Conservation (phyloP, 2,888 invertebrate genomes). For the Glaucopsyche alexis region DNA sequence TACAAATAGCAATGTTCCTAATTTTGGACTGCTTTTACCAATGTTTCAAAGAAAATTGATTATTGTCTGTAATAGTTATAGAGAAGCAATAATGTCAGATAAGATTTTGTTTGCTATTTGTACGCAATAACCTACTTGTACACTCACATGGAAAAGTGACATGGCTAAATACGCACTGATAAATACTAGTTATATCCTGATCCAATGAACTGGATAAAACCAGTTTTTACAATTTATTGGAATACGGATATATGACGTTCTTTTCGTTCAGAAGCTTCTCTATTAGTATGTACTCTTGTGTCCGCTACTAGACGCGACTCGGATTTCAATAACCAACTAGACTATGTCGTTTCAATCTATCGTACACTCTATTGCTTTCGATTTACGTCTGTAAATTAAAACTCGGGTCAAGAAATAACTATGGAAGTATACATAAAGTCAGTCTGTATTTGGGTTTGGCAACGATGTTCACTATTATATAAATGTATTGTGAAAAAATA, state of each 20-base stretch:
- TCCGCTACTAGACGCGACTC: slow-evolving; percentile 1
- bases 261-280: neutral
- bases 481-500: slow-evolving; percentile 36
- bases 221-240: neutral
- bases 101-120: neutral
- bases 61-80: neutral
- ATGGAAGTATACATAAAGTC: slow-evolving; percentile 73
- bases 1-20: neutral
- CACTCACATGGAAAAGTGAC: neutral
- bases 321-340: slow-evolving; percentile 21
- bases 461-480: slow-evolving; percentile 64
- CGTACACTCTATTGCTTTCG: slow-evolving; percentile 25
- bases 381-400: slow-evolving; percentile 42
- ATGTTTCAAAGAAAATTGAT: neutral
- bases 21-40: neutral
- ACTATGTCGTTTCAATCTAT: slow-evolving; percentile 22
- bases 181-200: neutral
- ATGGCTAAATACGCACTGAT: no score
- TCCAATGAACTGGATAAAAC: neutral
- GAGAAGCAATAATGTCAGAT: neutral
- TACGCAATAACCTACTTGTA: neutral
- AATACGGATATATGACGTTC: neutral
- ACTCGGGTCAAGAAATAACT: slow-evolving; percentile 54
- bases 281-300: neutral
- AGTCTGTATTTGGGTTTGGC: slow-evolving; percentile 76